Conservation (phyloP, 2,113 vertebrate species). For the Periophthalmus modestus region DNA sequence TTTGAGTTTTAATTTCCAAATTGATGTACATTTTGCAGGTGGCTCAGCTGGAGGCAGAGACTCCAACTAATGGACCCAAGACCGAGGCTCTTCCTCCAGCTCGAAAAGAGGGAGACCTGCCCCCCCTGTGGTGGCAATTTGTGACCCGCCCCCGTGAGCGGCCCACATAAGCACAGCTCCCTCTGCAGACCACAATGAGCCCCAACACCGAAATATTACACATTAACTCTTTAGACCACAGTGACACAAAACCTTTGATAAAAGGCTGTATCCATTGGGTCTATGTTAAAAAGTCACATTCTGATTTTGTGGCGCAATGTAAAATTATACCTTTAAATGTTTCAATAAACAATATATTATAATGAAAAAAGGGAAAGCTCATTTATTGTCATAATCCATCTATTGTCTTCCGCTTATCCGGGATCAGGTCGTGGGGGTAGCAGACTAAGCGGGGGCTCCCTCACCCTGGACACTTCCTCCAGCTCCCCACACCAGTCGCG, state of each 20-base stretch:
- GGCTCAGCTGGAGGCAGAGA: slow-evolving; percentile 88
- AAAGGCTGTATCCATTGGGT: too few relatives aligned
- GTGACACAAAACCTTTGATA: too few relatives aligned
- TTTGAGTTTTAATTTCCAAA: too few relatives aligned
- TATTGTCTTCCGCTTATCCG: too few relatives aligned
- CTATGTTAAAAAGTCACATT: background rate
- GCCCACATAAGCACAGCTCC: slow-evolving; percentile 70
- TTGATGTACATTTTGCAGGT: slow-evolving; percentile 69
- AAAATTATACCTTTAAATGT: slow-evolving; percentile 24
- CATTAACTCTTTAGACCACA: too few relatives aligned
- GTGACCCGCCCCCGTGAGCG: slow-evolving; percentile 88
- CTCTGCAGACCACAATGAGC: too few relatives aligned
- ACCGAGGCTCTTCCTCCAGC: slow-evolving; percentile 91
- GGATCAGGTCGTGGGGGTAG: too few relatives aligned
- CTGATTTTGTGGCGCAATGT: slow-evolving; percentile 24
- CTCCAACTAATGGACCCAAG: slow-evolving; percentile 70
- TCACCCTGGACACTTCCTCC: too few relatives aligned
- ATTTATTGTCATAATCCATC: background rate
- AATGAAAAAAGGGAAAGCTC: background rate
- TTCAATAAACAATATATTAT: slow-evolving; percentile 51
- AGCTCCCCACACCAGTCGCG: too few relatives aligned
- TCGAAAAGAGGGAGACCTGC: slow-evolving; percentile 85
- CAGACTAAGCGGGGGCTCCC: too few relatives aligned
- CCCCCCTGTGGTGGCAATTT: slow-evolving; percentile 92
- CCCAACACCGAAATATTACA: too few relatives aligned